Percentiles rank a stretch among this genome's conserved stretches.
These are phyloP conservation scores for Heterotis niloticus DNA, from an alignment of 2,113 vertebrate genomes.

Conservation along the genomic window DNA sequence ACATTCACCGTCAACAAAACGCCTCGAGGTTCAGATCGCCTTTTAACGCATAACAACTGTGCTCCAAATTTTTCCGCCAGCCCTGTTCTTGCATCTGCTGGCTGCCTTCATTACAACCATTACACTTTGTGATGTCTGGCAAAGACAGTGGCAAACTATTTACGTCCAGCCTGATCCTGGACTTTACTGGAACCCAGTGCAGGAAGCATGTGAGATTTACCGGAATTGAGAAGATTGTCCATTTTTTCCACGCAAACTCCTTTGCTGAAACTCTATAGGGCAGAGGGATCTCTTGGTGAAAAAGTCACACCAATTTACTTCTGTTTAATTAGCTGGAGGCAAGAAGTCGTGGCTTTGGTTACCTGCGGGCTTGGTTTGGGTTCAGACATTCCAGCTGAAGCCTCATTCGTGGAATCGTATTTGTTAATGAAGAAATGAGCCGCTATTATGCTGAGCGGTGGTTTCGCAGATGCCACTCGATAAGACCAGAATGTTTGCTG, in stretches of 20 bases:
- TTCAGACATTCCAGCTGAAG: constrained; percentile 29
- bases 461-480: constrained; percentile 45
- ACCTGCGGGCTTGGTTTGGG: constrained; percentile 11
- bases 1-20: background rate
- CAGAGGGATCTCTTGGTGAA: constrained; percentile 40
- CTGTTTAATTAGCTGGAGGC: constrained; percentile 40
- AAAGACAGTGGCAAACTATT: constrained; percentile 22
- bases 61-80: background rate
- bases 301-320: constrained; percentile 55
- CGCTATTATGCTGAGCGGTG: constrained; percentile 43
- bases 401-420: constrained; percentile 49
- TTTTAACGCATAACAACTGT: background rate
- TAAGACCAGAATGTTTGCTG: constrained; percentile 41
- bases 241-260: constrained; percentile 31
- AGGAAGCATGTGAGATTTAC: constrained; percentile 48
- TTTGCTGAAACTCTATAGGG: constrained; percentile 41
- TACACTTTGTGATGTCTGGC: background rate
- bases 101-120: background rate
- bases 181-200: constrained; percentile 58
- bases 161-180: constrained; percentile 45
- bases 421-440: constrained; percentile 50
- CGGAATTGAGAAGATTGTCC: constrained; percentile 49
- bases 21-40: background rate
- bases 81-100: background rate
- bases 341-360: constrained; percentile 23